These are phyloP conservation scores for Malurus cyaneus DNA, from an alignment of 2,113 vertebrate species.

Conservation along the genomic window DNA sequence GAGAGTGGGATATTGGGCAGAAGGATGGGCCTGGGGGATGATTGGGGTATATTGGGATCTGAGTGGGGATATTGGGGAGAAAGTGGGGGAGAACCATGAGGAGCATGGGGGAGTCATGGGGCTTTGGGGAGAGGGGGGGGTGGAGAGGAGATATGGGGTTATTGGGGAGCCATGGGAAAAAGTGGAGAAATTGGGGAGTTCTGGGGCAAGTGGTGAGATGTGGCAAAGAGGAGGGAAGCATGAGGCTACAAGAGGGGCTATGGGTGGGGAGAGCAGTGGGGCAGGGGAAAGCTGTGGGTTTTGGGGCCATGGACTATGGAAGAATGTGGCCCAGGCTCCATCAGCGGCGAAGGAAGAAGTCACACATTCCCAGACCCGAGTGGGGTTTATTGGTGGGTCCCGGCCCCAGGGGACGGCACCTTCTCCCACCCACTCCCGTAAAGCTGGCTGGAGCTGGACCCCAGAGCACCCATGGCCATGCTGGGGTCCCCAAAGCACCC, in stretches of 20 bases:
- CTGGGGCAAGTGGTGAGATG: neutral
- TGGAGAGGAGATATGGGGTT: too few species aligned
- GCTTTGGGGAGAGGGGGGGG: too few species aligned
- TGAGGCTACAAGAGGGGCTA: neutral
- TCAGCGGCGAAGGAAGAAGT: neutral
- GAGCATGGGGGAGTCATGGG: too few species aligned
- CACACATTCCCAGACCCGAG: neutral
- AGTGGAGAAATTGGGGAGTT: neutral
- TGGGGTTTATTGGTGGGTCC: neutral
- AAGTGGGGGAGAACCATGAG: too few species aligned
- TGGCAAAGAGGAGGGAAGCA: neutral
- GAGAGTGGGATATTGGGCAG: too few species aligned
- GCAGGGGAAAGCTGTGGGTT: neutral
- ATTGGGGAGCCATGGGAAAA: neutral
- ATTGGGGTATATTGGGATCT: too few species aligned
- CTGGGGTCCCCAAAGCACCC: neutral
- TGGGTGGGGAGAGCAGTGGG: neutral
- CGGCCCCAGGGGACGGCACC: accelerated
- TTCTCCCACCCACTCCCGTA: neutral
- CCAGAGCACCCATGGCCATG: accelerated
- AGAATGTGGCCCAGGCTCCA: neutral
- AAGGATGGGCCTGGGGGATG: too few species aligned
- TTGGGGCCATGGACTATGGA: too few species aligned
- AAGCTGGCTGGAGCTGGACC: neutral
- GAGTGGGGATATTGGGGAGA: too few species aligned